Percentiles rank a stretch among this genome's conserved stretches.
Conservation (phyloP, 1,140 invertebrate species). For the Drosophila parvula region DNA sequence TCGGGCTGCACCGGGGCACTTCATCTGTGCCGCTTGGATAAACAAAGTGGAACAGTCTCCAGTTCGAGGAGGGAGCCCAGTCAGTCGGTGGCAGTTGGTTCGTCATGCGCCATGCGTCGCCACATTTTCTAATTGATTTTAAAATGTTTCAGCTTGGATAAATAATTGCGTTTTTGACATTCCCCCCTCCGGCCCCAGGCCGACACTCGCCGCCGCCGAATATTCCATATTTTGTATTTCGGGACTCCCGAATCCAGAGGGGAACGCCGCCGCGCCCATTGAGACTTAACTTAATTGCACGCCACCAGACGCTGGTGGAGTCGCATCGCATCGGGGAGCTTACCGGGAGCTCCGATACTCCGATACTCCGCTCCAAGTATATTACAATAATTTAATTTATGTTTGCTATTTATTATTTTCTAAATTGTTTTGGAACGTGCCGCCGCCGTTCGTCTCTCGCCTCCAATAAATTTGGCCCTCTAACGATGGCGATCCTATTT, state of each 20-base stretch:
- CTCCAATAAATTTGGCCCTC: slow-evolving; percentile 64
- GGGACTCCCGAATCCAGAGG: slow-evolving; percentile 7
- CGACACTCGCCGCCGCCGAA: slow-evolving; percentile 1
- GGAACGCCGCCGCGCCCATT: slow-evolving; percentile 14
- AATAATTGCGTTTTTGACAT: slow-evolving; percentile 84
- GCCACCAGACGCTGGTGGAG: slow-evolving; percentile 37
- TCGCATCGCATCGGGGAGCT: slow-evolving; percentile 54
- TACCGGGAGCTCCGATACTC: slow-evolving; percentile 10
- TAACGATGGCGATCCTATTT: slow-evolving; percentile 62
- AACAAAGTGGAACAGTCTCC: slow-evolving; percentile 50
- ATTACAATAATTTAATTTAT: slow-evolving; percentile 84
- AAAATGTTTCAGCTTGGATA: slow-evolving; percentile 83
- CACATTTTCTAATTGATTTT: slow-evolving; percentile 84
- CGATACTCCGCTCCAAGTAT: slow-evolving; percentile 38
- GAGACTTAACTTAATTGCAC: slow-evolving; percentile 72
- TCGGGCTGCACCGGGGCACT: slow-evolving; percentile 71
- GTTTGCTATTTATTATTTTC: slow-evolving; percentile 83
- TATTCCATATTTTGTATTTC: slow-evolving; percentile 49
- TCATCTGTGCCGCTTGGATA: slow-evolving; percentile 81
- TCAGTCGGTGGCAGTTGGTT: slow-evolving; percentile 27
- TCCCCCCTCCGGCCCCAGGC: background rate
- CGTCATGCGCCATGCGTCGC: slow-evolving; percentile 78
- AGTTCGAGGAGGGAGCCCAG: slow-evolving; percentile 1
- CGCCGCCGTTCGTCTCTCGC: slow-evolving; percentile 36
- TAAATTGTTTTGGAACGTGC: slow-evolving; percentile 82